Conservation (phyloP, 2,113 vertebrate species). For the Bolborhynchus lineola region DNA sequence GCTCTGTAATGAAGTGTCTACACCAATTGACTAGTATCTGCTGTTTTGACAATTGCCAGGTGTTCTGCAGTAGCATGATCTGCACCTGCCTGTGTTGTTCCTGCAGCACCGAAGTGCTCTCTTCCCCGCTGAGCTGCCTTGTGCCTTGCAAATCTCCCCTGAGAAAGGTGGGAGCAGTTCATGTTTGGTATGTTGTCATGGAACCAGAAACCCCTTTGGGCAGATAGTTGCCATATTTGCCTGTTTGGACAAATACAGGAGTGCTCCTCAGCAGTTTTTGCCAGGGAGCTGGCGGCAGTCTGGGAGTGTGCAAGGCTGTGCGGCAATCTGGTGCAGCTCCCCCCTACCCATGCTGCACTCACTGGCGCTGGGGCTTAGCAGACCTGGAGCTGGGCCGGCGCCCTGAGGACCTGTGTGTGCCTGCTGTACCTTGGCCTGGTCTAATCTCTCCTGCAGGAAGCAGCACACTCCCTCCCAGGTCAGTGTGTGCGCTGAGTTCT, state of each 20-base stretch:
- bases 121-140: not conserved
- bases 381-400: not conserved
- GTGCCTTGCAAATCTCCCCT: not conserved
- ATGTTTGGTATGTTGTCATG: conserved; percentile 22
- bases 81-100: conserved; percentile 1
- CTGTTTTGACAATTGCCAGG: not conserved
- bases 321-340: not conserved
- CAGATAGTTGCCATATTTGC: not conserved
- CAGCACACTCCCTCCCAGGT: fast-evolving
- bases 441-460: fast-evolving
- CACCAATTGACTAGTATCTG: not conserved
- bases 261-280: not conserved
- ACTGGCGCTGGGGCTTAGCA: not conserved
- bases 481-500: fast-evolving
- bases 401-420: not conserved
- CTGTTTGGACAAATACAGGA: not conserved
- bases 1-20: conserved; percentile 26
- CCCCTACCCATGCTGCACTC: not conserved
- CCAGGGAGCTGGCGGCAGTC: not conserved
- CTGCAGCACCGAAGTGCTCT: not conserved
- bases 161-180: not conserved
- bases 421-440: not conserved
- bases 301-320: not conserved
- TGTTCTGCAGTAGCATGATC: not conserved
- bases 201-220: conserved; percentile 20